These are phyloP conservation scores for Orthosia gracilis DNA, from an alignment of 2,888 invertebrate species.

Conservation along the genomic window DNA sequence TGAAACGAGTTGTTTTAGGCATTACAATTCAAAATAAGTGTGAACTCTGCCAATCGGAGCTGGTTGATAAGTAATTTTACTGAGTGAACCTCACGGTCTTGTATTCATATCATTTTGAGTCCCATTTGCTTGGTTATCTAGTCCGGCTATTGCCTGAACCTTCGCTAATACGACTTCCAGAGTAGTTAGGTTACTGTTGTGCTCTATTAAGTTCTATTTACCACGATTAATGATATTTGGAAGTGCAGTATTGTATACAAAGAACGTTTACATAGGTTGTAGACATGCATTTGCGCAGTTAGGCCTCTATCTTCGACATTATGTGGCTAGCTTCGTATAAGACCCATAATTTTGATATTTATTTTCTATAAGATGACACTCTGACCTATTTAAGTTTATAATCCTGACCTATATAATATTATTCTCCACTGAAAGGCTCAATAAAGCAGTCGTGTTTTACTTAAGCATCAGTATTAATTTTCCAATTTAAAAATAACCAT, in stretches of 20 bases:
- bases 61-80: background rate
- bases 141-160: slow-evolving; percentile 21
- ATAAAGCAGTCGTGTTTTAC: no score
- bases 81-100: background rate
- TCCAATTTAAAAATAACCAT: background rate
- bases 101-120: slow-evolving; percentile 3
- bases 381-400: background rate
- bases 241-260: background rate
- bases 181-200: background rate
- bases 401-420: background rate
- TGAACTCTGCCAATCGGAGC: background rate
- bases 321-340: background rate
- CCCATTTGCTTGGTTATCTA: slow-evolving; percentile 30
- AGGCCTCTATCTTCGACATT: background rate
- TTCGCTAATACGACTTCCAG: background rate
- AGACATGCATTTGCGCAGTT: slow-evolving; percentile 41
- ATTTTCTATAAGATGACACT: background rate
- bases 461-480: slow-evolving; percentile 4
- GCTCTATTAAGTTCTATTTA: background rate
- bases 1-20: background rate
- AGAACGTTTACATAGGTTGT: background rate
- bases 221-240: slow-evolving; percentile 6
- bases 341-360: background rate
- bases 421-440: no score
- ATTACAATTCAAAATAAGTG: slow-evolving; percentile 8